Base-by-base conservation (phyloP, 2,888 invertebrate genomes). In the Lamellibrachia satsuma region DNA sequence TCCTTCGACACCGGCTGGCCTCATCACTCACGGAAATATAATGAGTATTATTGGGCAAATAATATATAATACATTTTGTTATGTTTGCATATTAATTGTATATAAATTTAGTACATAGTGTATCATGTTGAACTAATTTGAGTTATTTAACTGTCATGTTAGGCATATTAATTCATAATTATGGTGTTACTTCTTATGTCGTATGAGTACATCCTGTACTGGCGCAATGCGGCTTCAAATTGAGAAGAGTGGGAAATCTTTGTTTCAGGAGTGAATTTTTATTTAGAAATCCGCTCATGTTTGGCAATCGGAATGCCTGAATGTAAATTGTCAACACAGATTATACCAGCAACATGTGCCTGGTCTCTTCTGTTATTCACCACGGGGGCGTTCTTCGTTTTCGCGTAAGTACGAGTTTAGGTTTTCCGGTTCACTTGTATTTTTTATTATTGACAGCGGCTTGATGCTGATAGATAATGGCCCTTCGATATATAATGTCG, bases 341-440 rank as follows among this genome's bases (percentile, higher is more conserved):
- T 94, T 75, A 93, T 94, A 91, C 99, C 99, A 97, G 99, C 99
- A 97, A 98, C 98, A 96, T 98, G 99, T 97, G 99, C 99, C 97
- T 99, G 99, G 99, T 98, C 98, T 95, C 97, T 99, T 96, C 97
- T 99, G 95, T 97, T 99, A 97, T 98, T 98, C 96, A 98, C 99
- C 95, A 99, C 99, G 95, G 98, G 98, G 96, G 97, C 98, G 96
- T 99, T 99, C 97, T 99, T 99, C 97, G 98, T 98, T 97, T 99
- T 98, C 97, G 99, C 99, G 99, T 99, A 97, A 99, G 99, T 98
- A 97, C 22, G 75, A 75, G 22, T 75, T 75, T 75, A 51, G n/a
- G 91, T 52, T 91, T 91, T 52, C 11, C 52, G 91, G 91, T 91
- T 52, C 91, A 91, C 51, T 52, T 91, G 91, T 52, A 91, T 91